These are phyloP conservation scores for Epinotia bilunana DNA, from an alignment of 2,888 invertebrate species.

Conservation along the genomic window DNA sequence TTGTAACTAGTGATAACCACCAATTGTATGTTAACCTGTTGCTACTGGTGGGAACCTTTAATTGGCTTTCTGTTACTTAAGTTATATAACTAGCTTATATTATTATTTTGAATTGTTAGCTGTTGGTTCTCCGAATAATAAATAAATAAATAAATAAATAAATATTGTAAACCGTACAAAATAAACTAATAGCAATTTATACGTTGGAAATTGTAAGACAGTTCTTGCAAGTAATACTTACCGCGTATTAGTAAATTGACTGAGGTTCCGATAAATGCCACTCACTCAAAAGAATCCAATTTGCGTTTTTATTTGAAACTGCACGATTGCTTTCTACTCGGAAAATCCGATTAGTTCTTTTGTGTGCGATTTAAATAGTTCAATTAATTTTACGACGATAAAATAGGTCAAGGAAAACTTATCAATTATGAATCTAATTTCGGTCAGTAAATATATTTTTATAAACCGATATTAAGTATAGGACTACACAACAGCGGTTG, in stretches of 20 bases:
- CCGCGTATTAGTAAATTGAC: conserved; percentile 53
- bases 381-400: neutral
- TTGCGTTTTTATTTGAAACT: conserved; percentile 14
- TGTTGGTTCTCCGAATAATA: too few relatives aligned
- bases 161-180: neutral
- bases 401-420: neutral
- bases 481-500: too few relatives aligned
- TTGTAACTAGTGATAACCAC: too few relatives aligned
- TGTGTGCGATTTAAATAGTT: neutral
- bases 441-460: too few relatives aligned
- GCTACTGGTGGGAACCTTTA: too few relatives aligned
- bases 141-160: too few relatives aligned
- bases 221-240: conserved; percentile 42
- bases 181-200: neutral
- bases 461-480: too few relatives aligned
- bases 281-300: conserved; percentile 49
- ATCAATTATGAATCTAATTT: neutral
- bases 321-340: conserved; percentile 10
- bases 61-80: too few relatives aligned
- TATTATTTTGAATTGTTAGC: too few relatives aligned
- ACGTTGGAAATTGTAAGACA: neutral
- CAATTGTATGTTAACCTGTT: too few relatives aligned
- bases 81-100: too few relatives aligned
- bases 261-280: conserved; percentile 53
- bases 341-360: conserved; percentile 4